A percentile compares a stretch with the other conserved stretches of the same genome.
phyloP scores from a whole-genome alignment of 1,140 invertebrate species.

The Batillaria attramentaria region DNA sequence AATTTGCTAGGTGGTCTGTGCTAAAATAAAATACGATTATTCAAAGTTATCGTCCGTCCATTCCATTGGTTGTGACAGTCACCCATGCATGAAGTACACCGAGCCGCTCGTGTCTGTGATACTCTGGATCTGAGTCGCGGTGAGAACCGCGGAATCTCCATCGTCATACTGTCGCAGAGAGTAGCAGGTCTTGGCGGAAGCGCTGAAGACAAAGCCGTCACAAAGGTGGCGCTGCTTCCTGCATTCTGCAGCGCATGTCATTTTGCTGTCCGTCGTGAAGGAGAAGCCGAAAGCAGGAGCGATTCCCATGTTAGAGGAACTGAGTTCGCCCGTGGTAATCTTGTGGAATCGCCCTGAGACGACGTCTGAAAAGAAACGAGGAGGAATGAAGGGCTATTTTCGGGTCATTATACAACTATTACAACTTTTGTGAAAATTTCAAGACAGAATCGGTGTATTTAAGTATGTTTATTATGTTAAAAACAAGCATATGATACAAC shows the following conservation, averaged over 20 bases:
- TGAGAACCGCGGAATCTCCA: background rate
- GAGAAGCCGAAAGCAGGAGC: background rate
- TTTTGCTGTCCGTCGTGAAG: background rate
- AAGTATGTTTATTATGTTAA: too few relatives aligned
- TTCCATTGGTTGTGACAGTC: background rate
- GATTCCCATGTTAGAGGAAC: background rate
- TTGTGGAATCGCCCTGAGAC: background rate
- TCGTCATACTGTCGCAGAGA: background rate
- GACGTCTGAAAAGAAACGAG: background rate
- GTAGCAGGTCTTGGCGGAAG: background rate
- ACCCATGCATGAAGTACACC: background rate
- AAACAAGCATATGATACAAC: too few relatives aligned
- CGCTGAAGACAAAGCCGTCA: background rate
- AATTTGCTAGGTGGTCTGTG: too few relatives aligned
- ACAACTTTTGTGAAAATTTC: background rate
- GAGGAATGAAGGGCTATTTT: background rate
- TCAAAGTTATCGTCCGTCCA: background rate
- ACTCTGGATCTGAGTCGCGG: background rate
- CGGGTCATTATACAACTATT: background rate
- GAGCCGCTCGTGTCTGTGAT: background rate
- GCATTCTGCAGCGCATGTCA: background rate
- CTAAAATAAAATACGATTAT: background rate
- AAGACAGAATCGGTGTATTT: background rate
- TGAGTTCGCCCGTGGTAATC: background rate
- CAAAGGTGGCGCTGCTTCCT: background rate